Conservation (phyloP, 2,797 vertebrate genomes). For the Oreochromis mossambicus region DNA sequence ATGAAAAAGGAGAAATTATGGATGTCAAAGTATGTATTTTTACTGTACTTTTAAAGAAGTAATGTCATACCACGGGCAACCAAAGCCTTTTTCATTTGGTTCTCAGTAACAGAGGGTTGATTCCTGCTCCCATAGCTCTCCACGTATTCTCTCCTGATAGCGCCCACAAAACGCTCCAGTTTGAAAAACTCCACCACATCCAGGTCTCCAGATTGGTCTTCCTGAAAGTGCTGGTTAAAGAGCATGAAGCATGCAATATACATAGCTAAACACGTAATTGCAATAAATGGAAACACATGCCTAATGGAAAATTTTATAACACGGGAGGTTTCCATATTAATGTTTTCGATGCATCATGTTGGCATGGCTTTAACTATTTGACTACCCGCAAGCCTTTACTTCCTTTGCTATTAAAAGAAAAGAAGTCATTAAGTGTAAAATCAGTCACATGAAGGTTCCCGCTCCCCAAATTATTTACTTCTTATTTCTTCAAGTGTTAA, state of each 20-base stretch:
- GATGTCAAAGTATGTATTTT: background rate
- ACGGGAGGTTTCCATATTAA: background rate
- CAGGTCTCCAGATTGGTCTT: conserved; percentile 49
- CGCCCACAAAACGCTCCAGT: conserved; percentile 48
- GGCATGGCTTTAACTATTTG: background rate
- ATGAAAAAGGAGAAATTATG: background rate
- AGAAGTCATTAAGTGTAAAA: background rate
- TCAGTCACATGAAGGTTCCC: background rate
- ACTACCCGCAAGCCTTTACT: background rate
- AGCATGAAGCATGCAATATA: background rate
- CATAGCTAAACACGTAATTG: background rate
- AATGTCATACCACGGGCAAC: conserved; percentile 19
- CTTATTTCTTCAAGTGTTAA: background rate
- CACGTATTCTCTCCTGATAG: conserved; percentile 53
- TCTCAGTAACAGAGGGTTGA: conserved; percentile 23
- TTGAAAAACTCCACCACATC: conserved; percentile 49
- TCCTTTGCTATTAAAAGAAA: background rate
- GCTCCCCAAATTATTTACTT: background rate
- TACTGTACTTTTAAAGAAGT: background rate
- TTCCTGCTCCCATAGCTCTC: conserved; percentile 38
- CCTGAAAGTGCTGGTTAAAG: conserved; percentile 46
- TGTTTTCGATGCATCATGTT: background rate
- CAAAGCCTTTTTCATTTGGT: conserved; percentile 48
- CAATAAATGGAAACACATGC: background rate
- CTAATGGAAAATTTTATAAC: background rate